These are phyloP conservation scores for Junonia oenone DNA, from an alignment of 2,888 invertebrate genomes.

Conservation along the genomic window DNA sequence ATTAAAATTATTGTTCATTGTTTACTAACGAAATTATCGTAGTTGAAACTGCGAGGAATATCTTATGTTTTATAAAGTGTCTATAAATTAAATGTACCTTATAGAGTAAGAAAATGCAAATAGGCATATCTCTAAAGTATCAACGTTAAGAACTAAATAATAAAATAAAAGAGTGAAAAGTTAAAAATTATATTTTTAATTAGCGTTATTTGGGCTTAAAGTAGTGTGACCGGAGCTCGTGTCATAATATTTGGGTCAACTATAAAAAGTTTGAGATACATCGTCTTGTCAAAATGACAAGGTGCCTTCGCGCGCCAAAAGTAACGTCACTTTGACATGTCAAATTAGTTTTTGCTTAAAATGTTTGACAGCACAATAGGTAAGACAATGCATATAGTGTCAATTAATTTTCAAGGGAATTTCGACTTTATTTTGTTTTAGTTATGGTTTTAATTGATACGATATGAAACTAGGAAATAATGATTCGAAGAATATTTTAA, in stretches of 20 bases:
- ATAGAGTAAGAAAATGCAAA: too few relatives aligned
- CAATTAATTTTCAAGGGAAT: background rate
- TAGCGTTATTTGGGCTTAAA: background rate
- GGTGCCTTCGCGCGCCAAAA: constrained; percentile 12
- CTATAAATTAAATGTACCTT: too few relatives aligned
- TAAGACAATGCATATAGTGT: constrained; percentile 16
- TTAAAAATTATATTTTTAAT: background rate
- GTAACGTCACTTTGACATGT: constrained; percentile 20
- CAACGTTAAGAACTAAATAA: too few relatives aligned
- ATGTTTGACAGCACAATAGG: constrained; percentile 32
- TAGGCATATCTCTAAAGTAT: too few relatives aligned
- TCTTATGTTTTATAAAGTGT: too few relatives aligned
- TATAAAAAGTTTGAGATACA: constrained; percentile 5
- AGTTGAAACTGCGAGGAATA: too few relatives aligned
- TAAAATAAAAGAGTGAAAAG: too few relatives aligned
- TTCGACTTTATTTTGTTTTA: background rate
- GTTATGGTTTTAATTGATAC: background rate
- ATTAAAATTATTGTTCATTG: too few relatives aligned
- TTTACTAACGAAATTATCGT: too few relatives aligned
- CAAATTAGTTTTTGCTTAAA: constrained; percentile 15
- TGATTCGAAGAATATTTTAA: constrained; percentile 11
- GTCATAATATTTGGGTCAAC: constrained; percentile 5
- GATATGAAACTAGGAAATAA: constrained; percentile 11
- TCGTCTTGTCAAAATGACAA: constrained; percentile 10
- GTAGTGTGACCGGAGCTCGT: background rate